Conservation (phyloP, 2,797 vertebrate species). For the Peromyscus aztecus region DNA sequence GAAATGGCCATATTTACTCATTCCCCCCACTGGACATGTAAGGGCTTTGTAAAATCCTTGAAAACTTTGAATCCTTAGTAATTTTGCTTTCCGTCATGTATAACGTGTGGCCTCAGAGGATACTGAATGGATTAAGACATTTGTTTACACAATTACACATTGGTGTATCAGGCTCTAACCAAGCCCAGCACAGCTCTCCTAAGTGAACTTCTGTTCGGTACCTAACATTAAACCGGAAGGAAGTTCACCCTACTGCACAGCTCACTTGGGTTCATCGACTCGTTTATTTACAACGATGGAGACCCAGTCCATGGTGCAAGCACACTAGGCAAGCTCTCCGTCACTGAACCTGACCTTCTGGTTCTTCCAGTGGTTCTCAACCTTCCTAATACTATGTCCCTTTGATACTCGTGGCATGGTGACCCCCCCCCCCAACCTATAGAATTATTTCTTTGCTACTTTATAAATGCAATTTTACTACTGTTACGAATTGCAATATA, state of each 20-base stretch:
- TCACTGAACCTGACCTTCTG: not conserved
- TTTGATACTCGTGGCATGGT: not conserved
- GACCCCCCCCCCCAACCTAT: not conserved
- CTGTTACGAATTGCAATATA: not conserved
- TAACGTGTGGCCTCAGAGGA: not conserved
- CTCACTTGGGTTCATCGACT: not conserved
- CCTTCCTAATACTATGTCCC: not conserved
- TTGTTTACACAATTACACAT: not conserved
- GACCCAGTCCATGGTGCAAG: too few relatives aligned
- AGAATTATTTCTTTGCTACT: not conserved
- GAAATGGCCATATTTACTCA: not conserved
- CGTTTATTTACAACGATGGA: not conserved
- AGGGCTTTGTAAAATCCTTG: slow-evolving; percentile 1
- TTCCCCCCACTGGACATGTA: too few relatives aligned
- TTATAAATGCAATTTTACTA: not conserved
- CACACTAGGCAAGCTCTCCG: not conserved
- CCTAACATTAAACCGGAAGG: not conserved
- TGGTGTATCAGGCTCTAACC: not conserved
- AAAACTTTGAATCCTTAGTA: slow-evolving; percentile 1
- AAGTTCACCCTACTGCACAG: not conserved
- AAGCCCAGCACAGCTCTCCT: not conserved
- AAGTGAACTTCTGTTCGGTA: not conserved
- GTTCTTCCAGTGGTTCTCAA: not conserved
- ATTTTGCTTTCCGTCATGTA: not conserved
- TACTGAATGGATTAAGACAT: not conserved